Conservation (phyloP, 2,113 vertebrate species). For the Polypterus bichir region DNA sequence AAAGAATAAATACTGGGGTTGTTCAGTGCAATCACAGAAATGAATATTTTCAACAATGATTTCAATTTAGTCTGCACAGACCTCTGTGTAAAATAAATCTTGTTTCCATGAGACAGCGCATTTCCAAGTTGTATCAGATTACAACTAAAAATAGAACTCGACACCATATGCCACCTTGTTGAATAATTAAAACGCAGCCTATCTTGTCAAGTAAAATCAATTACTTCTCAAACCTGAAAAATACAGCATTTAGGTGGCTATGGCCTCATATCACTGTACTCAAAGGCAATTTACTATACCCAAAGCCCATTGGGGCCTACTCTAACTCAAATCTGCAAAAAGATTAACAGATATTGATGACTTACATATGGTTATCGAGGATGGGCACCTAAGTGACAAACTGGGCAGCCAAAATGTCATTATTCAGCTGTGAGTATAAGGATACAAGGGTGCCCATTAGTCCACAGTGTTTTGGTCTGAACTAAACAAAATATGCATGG, state of each 20-base stretch:
- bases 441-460: background rate
- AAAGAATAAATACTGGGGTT: too few relatives aligned
- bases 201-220: background rate
- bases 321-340: background rate
- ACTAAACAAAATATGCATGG: background rate
- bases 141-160: background rate
- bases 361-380: background rate
- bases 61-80: too few relatives aligned
- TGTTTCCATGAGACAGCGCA: too few relatives aligned
- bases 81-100: too few relatives aligned
- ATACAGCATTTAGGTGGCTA: background rate
- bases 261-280: background rate
- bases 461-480: background rate
- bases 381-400: background rate
- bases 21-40: too few relatives aligned
- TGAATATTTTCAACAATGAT: too few relatives aligned
- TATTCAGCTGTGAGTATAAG: background rate
- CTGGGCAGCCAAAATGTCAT: conserved; percentile 1
- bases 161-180: background rate
- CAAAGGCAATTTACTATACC: background rate
- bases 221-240: background rate
- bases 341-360: background rate
- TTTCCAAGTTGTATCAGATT: background rate
- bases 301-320: background rate
- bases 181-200: background rate